Evolutionary conservation across 2,888 invertebrate species (phyloP), one percentile per base, ranked within the genome.

Genomic region (Xestia xanthographa): DNA sequence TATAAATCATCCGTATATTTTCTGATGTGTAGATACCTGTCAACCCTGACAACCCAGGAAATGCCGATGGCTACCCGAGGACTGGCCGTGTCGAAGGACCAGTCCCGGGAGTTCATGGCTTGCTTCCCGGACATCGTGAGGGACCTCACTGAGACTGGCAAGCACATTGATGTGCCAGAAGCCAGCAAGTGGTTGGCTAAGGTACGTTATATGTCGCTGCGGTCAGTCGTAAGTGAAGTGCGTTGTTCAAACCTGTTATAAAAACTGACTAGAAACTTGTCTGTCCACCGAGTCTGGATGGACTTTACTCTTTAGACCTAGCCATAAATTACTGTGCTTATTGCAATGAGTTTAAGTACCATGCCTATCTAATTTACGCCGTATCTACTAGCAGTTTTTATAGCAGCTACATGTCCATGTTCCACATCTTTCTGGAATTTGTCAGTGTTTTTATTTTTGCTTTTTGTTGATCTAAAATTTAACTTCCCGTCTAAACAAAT

Each of bases 91-190:
- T 97, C 97, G 80, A 98, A 98, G 95, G 98, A 98, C 95, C 98
- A 98, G 95, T 98, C 98, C 92, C 97, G 98, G 90, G 98, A 98
- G 93, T 98, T 99, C 95, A 98, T 98, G 98, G 98, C 98, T 70
- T 96, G 98, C 84, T 99, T 98, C 97, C 98, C 98, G 90, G 98
- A 98, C 94, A 96, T 99, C 89, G 98, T 99, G 79, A 97, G 98
- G 89, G 98, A 98, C 94, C 96, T 99, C 85, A 98, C 98, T 56
- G 98, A 98, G 90, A 97, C 97, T 88, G 97, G 98, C 87, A 97
- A 98, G 91, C 97, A 98, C 93, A 97, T 97, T 80, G 98, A 98
- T 92, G 97, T 98, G 93, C 98, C 98, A 56, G 98, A 98, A 93
- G 98, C 98, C 84, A 97, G 97, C 85, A 98, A 98, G 92, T 98